Percentiles rank a stretch among this genome's conserved stretches.
Conservation (phyloP, 2,113 vertebrate genomes). For the Callorhinus ursinus region DNA sequence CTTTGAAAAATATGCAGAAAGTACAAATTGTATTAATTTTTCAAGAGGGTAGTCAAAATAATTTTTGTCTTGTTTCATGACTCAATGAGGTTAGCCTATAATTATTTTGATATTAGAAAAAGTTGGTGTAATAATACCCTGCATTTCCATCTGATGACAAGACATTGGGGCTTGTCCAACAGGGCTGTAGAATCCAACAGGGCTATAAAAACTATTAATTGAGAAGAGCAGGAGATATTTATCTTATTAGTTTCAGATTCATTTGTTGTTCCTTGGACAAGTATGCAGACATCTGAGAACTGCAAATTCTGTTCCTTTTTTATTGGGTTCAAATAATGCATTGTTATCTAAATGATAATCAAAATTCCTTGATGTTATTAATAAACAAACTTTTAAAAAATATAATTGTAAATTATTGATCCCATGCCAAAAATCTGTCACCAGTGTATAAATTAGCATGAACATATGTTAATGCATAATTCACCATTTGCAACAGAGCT, state of each 20-base stretch:
- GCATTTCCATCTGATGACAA: background rate
- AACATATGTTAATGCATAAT: constrained; percentile 88
- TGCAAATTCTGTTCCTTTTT: background rate
- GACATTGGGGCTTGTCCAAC: background rate
- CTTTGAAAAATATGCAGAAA: background rate
- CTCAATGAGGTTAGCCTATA: background rate
- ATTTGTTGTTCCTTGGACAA: constrained; percentile 50
- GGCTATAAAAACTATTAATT: background rate
- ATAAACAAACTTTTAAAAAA: constrained; percentile 77
- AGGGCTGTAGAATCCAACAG: background rate
- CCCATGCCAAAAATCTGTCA: constrained; percentile 81
- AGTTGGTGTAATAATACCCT: background rate
- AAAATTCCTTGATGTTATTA: constrained; percentile 66
- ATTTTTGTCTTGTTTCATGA: constrained; percentile 18
- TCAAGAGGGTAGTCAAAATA: background rate
- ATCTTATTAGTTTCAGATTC: constrained; percentile 46
- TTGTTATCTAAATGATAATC: constrained; percentile 37
- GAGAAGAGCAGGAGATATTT: constrained; percentile 31
- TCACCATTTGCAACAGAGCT: constrained; percentile 79
- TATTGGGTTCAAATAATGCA: constrained; percentile 42
- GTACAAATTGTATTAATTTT: background rate
- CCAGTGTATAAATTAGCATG: constrained; percentile 80
- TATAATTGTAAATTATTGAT: constrained; percentile 76
- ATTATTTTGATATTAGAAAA: constrained; percentile 53
- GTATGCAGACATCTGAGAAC: background rate